Evolutionary conservation across 2,797 vertebrate genomes (phyloP).

Genomic region (Miopithecus talapoin): DNA sequence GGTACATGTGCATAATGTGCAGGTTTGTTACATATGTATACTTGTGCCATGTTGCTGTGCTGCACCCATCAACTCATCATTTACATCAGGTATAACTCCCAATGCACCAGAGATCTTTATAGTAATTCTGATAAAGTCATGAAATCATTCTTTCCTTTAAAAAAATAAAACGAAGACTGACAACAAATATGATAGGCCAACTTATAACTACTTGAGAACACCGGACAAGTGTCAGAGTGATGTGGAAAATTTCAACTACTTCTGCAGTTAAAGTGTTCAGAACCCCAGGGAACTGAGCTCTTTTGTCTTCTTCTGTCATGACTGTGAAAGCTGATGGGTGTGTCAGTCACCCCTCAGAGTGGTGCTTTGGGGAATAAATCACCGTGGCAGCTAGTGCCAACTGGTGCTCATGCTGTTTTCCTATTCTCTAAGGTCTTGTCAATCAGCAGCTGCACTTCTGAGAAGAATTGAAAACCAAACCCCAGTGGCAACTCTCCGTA

Average conservation of each 20-base stretch:
- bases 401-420: neutral
- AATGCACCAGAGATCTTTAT: slow-evolving; percentile 1
- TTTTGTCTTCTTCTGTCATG: neutral
- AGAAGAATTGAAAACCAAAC: slow-evolving; percentile 33
- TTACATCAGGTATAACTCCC: too few species aligned
- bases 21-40: too few species aligned
- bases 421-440: slow-evolving; percentile 40
- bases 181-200: neutral
- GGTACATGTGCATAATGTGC: too few species aligned
- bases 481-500: neutral
- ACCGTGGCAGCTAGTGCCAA: neutral
- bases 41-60: too few species aligned
- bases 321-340: neutral
- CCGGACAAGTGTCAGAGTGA: neutral
- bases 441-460: neutral
- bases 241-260: neutral
- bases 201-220: neutral
- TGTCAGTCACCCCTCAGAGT: neutral
- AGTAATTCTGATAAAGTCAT: slow-evolving; percentile 18
- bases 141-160: slow-evolving; percentile 39
- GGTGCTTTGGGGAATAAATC: neutral
- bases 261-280: neutral
- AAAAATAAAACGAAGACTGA: neutral
- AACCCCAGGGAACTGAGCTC: neutral
- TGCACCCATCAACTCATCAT: too few species aligned